A percentile compares a stretch with the other conserved stretches of the same genome.
phyloP scores from a whole-genome alignment of 2,113 vertebrate genomes.

The Tenrec ecaudatus region DNA sequence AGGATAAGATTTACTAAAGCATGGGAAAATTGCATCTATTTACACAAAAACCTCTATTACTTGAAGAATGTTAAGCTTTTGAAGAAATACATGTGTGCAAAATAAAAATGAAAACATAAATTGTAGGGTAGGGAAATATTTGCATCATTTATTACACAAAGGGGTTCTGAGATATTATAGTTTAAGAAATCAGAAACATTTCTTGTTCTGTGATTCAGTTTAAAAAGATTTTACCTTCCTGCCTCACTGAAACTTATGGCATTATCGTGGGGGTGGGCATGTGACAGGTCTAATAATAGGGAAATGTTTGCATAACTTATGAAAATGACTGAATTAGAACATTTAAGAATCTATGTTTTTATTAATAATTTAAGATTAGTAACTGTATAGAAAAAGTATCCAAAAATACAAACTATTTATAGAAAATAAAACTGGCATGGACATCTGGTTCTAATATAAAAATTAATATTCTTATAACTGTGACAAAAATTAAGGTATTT shows the following conservation, averaged over 20 bases:
- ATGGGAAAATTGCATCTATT: no score
- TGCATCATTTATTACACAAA: background rate
- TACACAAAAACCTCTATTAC: no score
- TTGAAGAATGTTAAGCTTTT: no score
- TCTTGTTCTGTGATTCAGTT: conserved; percentile 55
- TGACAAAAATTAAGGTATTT: background rate
- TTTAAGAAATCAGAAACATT: background rate
- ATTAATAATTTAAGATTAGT: background rate
- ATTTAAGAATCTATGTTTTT: background rate
- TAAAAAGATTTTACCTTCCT: conserved; percentile 55
- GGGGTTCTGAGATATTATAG: background rate
- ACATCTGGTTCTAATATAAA: background rate
- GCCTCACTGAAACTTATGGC: conserved; percentile 47
- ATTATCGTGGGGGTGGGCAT: conserved; percentile 50
- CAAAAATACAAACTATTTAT: background rate
- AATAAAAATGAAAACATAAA: background rate
- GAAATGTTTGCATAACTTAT: background rate
- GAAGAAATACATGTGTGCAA: background rate
- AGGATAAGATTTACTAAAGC: no score
- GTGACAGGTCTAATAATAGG: conserved; percentile 68
- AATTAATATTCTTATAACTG: background rate
- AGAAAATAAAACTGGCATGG: background rate
- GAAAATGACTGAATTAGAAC: background rate
- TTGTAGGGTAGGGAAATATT: background rate
- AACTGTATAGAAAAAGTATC: background rate